phyloP scores from a whole-genome alignment of 2,888 invertebrate species.

The Mesoligia furuncula region DNA sequence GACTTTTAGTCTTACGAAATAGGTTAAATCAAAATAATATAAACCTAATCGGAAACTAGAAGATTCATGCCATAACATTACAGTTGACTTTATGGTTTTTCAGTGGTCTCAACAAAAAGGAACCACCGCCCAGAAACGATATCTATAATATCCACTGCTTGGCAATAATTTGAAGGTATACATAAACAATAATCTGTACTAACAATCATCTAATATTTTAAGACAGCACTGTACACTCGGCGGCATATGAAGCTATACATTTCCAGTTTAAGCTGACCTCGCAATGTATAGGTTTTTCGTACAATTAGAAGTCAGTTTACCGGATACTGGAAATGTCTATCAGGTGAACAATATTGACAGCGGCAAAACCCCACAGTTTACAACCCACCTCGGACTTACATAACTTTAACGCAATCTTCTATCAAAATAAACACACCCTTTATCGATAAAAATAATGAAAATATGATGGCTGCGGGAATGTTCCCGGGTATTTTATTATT shows the following conservation, averaged over 20 bases:
- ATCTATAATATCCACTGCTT: no score
- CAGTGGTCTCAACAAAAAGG: no score
- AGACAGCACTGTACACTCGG: neutral
- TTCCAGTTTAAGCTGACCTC: neutral
- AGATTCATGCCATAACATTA: no score
- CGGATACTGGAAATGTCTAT: no score
- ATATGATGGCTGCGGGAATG: conserved; percentile 45
- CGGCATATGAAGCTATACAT: no score
- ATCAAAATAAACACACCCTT: conserved; percentile 54
- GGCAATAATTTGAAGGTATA: no score
- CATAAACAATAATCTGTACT: neutral
- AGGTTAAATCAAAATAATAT: neutral
- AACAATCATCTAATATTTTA: neutral
- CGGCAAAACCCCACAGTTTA: conserved; percentile 26
- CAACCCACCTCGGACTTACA: conserved; percentile 33
- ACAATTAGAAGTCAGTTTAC: no score
- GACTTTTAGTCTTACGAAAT: neutral
- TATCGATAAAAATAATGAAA: conserved; percentile 62
- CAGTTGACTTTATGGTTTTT: no score
- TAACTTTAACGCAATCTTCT: conserved; percentile 32
- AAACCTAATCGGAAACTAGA: no score
- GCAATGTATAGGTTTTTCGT: no score
- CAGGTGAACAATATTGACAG: conserved; percentile 31
- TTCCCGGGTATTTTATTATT: conserved; percentile 19
- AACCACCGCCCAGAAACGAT: no score